Evolutionary conservation across 2,888 invertebrate genomes (phyloP), one percentile per base, ranked within the genome.

Genomic region (Liopterus haemorrhoidalis): DNA sequence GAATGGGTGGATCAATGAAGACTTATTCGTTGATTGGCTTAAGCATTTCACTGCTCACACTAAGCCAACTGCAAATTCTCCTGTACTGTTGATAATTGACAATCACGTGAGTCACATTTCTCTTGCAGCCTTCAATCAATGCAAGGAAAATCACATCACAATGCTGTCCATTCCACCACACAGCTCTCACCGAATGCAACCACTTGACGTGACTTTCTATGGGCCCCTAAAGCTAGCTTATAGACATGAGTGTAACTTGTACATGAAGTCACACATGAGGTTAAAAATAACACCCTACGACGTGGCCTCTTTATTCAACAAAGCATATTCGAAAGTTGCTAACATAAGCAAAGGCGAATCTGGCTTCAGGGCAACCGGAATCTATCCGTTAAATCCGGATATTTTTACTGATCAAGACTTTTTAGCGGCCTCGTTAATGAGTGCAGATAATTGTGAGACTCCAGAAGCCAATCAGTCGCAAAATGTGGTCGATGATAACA

Each of bases 361-460:
- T 12, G 60, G 60, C n/a, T 60, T 63, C 53, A 53, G 53, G 51
- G 37, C 58, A 43, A 55, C 59, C 40, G 61, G 60, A 32, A 62
- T 61, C 44, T 53, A 49, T 42, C 60, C 60, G 46, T 16, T 59
- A 25, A 57, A 62, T 49, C 58, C 56, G 30, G 41, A 41, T 36
- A 43, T 56, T 28, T 59, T 59, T 50, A 30, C 55, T 3, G 55
- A 59, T 37, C 54, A 58, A 52, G 54, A 58, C 48, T 59, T 58
- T 52, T 18, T 54, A n/a, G 51, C 28, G 9, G 42, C 41, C 4
- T n/a, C n/a, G n/a, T n/a, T n/a, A n/a, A n/a, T n/a, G n/a, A n/a
- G n/a, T n/a, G n/a, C n/a, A n/a, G n/a, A n/a, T n/a, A n/a, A n/a
- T n/a, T n/a, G n/a, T n/a, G n/a, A n/a, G n/a, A n/a, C n/a, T n/a